These are phyloP conservation scores for Oreortyx pictus DNA, from an alignment of 2,797 vertebrate genomes.

Conservation along the genomic window DNA sequence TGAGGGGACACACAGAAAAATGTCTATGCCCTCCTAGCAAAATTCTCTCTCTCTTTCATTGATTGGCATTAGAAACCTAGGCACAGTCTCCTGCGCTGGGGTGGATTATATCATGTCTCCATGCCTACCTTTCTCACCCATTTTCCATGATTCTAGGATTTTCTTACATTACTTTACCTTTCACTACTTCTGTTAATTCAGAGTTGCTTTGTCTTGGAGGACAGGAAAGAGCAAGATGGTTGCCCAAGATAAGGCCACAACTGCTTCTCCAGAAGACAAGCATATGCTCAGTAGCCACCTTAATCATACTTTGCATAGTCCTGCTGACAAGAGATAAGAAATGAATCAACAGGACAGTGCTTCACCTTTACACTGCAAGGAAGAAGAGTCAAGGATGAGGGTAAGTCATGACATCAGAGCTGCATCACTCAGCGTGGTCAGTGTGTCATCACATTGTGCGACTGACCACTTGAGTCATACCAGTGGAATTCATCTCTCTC, in stretches of 20 bases:
- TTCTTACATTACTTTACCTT: neutral
- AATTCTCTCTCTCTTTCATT: neutral
- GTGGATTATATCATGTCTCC: neutral
- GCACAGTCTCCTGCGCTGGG: neutral
- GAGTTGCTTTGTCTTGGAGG: neutral
- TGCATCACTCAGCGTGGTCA: neutral
- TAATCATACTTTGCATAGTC: neutral
- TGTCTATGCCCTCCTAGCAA: neutral
- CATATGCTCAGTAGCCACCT: neutral
- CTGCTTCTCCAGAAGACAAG: neutral
- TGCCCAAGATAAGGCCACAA: neutral
- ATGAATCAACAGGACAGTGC: neutral
- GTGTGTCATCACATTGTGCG: neutral
- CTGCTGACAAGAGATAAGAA: neutral
- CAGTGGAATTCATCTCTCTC: conserved; percentile 11
- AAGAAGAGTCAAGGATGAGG: neutral
- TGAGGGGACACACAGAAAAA: neutral
- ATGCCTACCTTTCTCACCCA: neutral
- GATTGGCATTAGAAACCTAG: neutral
- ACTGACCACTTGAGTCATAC: conserved; percentile 35
- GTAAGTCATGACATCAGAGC: neutral
- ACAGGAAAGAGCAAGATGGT: neutral
- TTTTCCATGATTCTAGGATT: neutral
- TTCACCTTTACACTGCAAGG: neutral
- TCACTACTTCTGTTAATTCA: neutral